Evolutionary conservation across 2,888 invertebrate species (phyloP).

Genomic region (Timema cristinae): DNA sequence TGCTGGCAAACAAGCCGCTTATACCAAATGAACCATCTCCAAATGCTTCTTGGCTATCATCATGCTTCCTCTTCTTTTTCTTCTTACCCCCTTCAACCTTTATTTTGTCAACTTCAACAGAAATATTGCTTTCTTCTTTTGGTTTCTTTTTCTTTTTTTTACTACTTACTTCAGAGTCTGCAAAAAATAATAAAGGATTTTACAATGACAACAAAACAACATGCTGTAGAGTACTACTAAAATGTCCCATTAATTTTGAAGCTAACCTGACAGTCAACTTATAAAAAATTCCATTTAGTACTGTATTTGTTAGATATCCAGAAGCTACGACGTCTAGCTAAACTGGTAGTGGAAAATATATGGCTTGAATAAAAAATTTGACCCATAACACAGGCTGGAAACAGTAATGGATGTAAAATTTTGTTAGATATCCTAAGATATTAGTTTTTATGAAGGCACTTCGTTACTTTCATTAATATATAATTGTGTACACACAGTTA

Average conservation of each 20-base stretch:
- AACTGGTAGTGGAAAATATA: too few relatives aligned
- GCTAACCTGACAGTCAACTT: neutral
- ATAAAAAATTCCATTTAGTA: neutral
- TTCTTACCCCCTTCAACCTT: neutral
- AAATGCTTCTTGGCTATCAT: neutral
- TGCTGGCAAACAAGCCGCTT: neutral
- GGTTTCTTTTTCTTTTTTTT: constrained; percentile 22
- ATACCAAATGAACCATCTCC: constrained; percentile 12
- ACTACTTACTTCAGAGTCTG: constrained; percentile 11
- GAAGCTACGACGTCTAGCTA: too few relatives aligned
- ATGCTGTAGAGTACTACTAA: too few relatives aligned
- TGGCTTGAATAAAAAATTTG: too few relatives aligned
- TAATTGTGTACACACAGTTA: too few relatives aligned
- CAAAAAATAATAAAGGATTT: neutral
- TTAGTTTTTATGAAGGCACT: too few relatives aligned
- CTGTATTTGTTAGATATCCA: neutral
- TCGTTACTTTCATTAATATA: too few relatives aligned
- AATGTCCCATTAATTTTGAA: neutral
- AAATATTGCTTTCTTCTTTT: neutral
- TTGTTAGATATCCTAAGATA: too few relatives aligned
- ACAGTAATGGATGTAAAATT: too few relatives aligned
- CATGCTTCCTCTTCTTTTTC: constrained; percentile 2
- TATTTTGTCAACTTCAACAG: neutral
- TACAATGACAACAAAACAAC: too few relatives aligned
- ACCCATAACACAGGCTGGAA: too few relatives aligned